A percentile compares a stretch with the other conserved stretches of the same genome.
Evolutionary conservation across 2,113 vertebrate genomes (phyloP).

Genomic region (Mustela nigripes): DNA sequence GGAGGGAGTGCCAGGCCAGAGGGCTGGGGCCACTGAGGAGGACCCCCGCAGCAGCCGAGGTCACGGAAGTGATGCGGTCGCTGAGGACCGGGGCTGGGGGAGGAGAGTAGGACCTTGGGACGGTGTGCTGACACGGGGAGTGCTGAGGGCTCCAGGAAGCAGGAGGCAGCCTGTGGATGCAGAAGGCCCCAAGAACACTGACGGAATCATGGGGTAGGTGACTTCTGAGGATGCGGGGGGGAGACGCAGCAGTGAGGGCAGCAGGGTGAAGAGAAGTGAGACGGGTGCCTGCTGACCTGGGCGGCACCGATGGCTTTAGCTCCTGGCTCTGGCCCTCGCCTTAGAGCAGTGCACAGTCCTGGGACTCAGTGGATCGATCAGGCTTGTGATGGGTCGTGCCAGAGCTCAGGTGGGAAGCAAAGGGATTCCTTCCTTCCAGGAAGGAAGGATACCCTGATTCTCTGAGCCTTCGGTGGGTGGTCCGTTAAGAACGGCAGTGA

Average conservation of each 20-base stretch:
- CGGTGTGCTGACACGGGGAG: accelerated
- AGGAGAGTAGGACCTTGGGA: neutral
- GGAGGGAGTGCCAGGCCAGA: neutral
- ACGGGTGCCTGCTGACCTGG: accelerated
- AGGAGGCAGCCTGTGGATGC: neutral
- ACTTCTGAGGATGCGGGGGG: neutral
- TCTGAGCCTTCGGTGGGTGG: neutral
- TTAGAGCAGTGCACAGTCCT: too few species aligned
- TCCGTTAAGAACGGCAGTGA: neutral
- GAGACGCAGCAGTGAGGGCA: neutral
- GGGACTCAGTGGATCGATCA: too few species aligned
- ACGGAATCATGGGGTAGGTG: neutral
- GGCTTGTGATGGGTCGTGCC: neutral
- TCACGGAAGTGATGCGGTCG: too few species aligned
- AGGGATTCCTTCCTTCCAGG: neutral
- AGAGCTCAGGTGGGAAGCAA: neutral
- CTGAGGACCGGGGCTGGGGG: neutral
- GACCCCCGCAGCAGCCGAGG: neutral
- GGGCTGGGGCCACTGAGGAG: neutral
- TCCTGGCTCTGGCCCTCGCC: neutral
- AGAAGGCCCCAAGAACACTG: too few species aligned
- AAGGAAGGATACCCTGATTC: neutral
- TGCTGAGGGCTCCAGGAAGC: neutral
- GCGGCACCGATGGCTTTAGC: neutral
- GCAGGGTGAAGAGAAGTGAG: neutral